Percentiles rank a stretch among this genome's conserved stretches.
Conservation (phyloP, 2,797 vertebrate species). For the Tangara arthus region DNA sequence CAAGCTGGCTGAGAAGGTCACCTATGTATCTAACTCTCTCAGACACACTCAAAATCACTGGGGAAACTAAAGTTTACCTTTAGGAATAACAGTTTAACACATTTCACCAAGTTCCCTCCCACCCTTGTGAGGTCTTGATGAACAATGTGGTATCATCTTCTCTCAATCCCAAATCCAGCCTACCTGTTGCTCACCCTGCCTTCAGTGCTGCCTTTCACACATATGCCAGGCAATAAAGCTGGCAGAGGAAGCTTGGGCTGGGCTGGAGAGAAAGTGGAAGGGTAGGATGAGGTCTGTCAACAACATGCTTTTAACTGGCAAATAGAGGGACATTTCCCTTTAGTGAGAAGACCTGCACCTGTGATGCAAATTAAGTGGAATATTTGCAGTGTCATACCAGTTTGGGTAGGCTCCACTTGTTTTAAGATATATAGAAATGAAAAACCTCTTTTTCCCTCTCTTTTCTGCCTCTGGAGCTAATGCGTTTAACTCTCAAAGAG, state of each 20-base stretch:
- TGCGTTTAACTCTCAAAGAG: neutral
- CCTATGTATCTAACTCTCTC: neutral
- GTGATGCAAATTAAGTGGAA: neutral
- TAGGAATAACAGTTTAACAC: neutral
- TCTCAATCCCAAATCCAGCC: neutral
- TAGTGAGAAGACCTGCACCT: neutral
- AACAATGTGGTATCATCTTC: neutral
- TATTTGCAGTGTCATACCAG: neutral
- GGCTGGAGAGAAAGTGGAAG: neutral
- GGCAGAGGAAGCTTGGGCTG: neutral
- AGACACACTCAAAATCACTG: neutral
- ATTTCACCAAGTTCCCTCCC: neutral
- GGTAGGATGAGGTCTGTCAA: neutral
- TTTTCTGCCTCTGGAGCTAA: constrained; percentile 32
- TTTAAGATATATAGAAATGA: constrained; percentile 7
- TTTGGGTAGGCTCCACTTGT: neutral
- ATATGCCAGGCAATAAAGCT: neutral
- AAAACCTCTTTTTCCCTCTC: neutral
- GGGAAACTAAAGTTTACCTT: neutral
- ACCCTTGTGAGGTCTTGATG: neutral
- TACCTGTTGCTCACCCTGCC: neutral
- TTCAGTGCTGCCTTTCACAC: neutral
- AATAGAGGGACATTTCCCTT: neutral
- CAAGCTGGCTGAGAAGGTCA: neutral
- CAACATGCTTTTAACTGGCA: neutral